These are phyloP conservation scores for Dicerorhinus sumatrensis DNA, from an alignment of 2,113 vertebrate species.

Conservation along the genomic window DNA sequence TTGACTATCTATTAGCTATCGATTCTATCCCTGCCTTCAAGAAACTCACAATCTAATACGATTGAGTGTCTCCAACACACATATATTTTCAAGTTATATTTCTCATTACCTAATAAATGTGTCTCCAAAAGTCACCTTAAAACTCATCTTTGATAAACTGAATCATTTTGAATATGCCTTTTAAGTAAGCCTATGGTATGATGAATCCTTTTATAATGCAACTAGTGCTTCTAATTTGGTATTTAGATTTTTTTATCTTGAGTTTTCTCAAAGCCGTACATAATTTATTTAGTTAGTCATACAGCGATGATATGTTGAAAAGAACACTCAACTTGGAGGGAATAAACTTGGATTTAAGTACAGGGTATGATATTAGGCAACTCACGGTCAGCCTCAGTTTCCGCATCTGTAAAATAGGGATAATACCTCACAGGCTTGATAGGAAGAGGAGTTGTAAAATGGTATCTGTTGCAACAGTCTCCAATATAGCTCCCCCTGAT, in stretches of 20 bases:
- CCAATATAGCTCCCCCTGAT: not conserved
- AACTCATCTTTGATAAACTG: not conserved
- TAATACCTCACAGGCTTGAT: not conserved
- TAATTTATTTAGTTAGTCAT: slow-evolving; percentile 23
- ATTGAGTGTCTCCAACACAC: not conserved
- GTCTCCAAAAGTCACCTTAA: not conserved
- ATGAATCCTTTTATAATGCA: not conserved
- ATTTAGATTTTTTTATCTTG: slow-evolving; percentile 27
- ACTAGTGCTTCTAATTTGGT: slow-evolving; percentile 23
- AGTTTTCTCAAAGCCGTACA: slow-evolving; percentile 11
- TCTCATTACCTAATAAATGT: not conserved
- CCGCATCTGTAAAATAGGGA: not conserved
- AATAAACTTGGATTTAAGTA: not conserved
- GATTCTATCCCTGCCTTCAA: not conserved
- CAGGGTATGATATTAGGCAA: not conserved
- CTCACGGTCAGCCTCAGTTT: not conserved
- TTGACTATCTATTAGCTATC: too few relatives aligned
- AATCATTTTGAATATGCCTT: not conserved
- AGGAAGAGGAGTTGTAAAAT: not conserved
- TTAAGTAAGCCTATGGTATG: not conserved
- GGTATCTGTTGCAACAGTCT: not conserved
- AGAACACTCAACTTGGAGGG: not conserved
- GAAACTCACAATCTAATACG: not conserved
- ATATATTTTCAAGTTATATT: not conserved
- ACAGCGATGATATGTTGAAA: slow-evolving; percentile 18